Conservation (phyloP, 2,888 invertebrate species). For the Caenorhabditis angaria region DNA sequence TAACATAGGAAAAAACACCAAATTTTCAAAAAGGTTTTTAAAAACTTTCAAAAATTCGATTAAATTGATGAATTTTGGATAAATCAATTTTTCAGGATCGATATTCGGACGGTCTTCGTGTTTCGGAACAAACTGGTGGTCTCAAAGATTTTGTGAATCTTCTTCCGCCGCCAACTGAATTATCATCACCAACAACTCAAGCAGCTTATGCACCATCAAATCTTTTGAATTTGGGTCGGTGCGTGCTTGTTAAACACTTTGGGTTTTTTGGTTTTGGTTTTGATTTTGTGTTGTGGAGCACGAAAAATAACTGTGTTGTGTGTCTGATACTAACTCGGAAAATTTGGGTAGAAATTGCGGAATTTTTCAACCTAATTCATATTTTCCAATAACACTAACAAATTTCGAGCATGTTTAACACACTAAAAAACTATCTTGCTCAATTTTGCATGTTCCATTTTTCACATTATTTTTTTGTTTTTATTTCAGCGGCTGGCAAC, state of each 20-base stretch:
- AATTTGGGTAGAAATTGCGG: neutral
- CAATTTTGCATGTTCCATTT: neutral
- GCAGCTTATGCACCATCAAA: constrained; percentile 54
- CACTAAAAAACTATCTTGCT: neutral
- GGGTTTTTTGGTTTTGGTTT: neutral
- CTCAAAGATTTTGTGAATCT: constrained; percentile 56
- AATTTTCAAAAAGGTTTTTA: neutral
- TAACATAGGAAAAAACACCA: neutral
- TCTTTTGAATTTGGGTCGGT: constrained; percentile 64
- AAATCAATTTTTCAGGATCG: constrained; percentile 60
- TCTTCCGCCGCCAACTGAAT: constrained; percentile 45
- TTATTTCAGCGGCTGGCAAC: constrained; percentile 61
- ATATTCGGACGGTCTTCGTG: constrained; percentile 61
- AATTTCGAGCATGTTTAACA: too few relatives aligned
- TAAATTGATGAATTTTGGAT: constrained; percentile 13
- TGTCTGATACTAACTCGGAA: neutral
- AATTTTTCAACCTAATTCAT: neutral
- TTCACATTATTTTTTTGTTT: constrained; percentile 15
- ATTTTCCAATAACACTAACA: too few relatives aligned
- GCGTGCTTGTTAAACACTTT: constrained; percentile 37
- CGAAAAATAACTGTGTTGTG: neutral
- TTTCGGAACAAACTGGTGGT: constrained; percentile 47
- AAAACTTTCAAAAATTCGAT: neutral
- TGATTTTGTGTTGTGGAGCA: neutral
- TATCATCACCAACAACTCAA: constrained; percentile 51